A percentile compares a stretch with the other conserved stretches of the same genome.
Evolutionary conservation across 2,113 vertebrate genomes (phyloP).

Genomic region (Cepphus grylle): DNA sequence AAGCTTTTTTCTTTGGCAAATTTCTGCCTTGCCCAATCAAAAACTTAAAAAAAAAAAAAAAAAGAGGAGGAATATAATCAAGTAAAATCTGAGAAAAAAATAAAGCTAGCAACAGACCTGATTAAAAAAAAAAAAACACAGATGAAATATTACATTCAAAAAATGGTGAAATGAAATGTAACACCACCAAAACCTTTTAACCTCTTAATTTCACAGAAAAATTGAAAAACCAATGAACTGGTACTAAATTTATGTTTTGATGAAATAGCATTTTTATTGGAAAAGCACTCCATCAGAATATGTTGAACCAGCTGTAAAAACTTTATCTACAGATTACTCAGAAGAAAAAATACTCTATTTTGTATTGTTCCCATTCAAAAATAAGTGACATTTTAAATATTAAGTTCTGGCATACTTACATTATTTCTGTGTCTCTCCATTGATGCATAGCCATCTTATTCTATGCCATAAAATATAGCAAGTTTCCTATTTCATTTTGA

Average conservation of each 20-base stretch:
- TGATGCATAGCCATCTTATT: not conserved
- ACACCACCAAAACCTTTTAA: not conserved
- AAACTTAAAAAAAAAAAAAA: not conserved
- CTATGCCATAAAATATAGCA: not conserved
- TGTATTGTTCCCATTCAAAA: not conserved
- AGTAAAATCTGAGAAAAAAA: not conserved
- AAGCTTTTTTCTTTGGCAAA: not conserved
- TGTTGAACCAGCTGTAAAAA: not conserved
- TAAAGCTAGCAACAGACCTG: not conserved
- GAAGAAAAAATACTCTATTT: not conserved
- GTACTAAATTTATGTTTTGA: not conserved
- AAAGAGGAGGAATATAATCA: not conserved
- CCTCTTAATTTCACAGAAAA: conserved; percentile 10
- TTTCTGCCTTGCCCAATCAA: not conserved
- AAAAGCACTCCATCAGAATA: not conserved
- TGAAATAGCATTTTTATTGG: not conserved
- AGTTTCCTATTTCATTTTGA: not conserved
- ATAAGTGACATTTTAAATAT: not conserved
- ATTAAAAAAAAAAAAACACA: not conserved
- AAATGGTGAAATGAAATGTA: not conserved
- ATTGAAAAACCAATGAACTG: not conserved
- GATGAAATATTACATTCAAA: not conserved
- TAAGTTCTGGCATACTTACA: not conserved
- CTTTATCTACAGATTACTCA: not conserved
- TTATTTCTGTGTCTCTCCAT: not conserved